Evolutionary conservation across 2,888 invertebrate genomes (phyloP), one percentile per base, ranked within the genome.

Genomic region (Drosophila lutescens): DNA sequence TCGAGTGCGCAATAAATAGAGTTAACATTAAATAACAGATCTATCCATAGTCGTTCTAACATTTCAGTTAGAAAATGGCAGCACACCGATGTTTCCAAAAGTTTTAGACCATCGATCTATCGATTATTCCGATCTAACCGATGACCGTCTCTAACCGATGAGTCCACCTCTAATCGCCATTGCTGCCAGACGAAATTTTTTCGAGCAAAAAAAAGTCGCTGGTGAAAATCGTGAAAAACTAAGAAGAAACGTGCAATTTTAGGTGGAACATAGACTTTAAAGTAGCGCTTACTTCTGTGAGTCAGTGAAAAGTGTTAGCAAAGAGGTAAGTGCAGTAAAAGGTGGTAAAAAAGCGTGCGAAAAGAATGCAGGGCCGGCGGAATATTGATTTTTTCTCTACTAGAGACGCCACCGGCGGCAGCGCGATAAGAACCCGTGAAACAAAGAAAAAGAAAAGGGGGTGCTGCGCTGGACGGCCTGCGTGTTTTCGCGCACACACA

Each of bases 321-420:
- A 0, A 12, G 15, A 59, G 58, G 58, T 59, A 57, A 59, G 58
- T 32, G 20, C 5, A n/a, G 30, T 9, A 8, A 9, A 20, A 4
- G 2, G 7, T 1, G 15, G 32, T 40, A 5, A 8, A 40, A 13
- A 15, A 40, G 20, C 8, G 4, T 10, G 38, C 12, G 26, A 30
- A 56, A 30, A 40, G 3, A 32, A 4, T n/a, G 7, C 58, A 30
- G 4, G 12, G 55, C 58, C 58, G 58, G 58, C 15, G 15, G 15
- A 40, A 20, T 40, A 59, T 59, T 12, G 58, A 59, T 59, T 59
- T 55, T 58, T 38, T 41, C 1, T 6, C 8, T 13, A 8, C 10
- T 10, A 30, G 57, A 56, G 58, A 59, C 58, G 58, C 58, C 58
- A 41, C 58, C 58, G 58, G 57, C 38, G 23, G 36, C 38, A 36